Percentiles rank a stretch among this genome's conserved stretches.
Conservation (phyloP, 2,113 vertebrate genomes). For the Apeltes quadracus region DNA sequence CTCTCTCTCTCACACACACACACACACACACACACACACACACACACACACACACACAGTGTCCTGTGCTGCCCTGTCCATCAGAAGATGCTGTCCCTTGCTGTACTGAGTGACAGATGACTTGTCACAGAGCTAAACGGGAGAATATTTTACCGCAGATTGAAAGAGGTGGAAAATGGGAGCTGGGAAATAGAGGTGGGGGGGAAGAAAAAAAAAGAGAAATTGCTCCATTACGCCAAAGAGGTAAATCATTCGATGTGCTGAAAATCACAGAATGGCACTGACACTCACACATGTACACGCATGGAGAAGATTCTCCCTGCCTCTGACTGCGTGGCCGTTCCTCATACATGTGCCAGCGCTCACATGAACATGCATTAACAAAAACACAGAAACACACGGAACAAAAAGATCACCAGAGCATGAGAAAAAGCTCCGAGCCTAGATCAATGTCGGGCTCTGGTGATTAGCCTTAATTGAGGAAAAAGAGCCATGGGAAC, state of each 20-base stretch:
- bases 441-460: constrained; percentile 79
- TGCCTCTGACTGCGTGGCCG: constrained; percentile 22
- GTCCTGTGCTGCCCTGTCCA: constrained; percentile 54
- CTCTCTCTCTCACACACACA: background rate
- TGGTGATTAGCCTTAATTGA: constrained; percentile 81
- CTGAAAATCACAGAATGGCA: constrained; percentile 69
- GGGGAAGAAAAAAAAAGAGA: constrained; percentile 54
- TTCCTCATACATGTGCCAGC: constrained; percentile 19
- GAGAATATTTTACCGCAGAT: constrained; percentile 77
- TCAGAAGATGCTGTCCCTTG: constrained; percentile 54
- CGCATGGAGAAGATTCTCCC: constrained; percentile 44
- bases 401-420: constrained; percentile 49
- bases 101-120: constrained; percentile 78
- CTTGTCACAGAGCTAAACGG: constrained; percentile 76
- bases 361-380: constrained; percentile 8
- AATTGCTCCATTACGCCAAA: constrained; percentile 79
- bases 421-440: constrained; percentile 69
- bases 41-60: constrained; percentile 16
- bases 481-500: constrained; percentile 76
- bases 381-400: constrained; percentile 23
- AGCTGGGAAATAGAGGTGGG: constrained; percentile 41
- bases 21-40: constrained; percentile 14
- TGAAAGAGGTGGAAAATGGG: constrained; percentile 60
- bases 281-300: constrained; percentile 65
- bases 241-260: constrained; percentile 78